Base-by-base conservation (phyloP, 2,797 vertebrate species). In the Premnoplex brunnescens region DNA sequence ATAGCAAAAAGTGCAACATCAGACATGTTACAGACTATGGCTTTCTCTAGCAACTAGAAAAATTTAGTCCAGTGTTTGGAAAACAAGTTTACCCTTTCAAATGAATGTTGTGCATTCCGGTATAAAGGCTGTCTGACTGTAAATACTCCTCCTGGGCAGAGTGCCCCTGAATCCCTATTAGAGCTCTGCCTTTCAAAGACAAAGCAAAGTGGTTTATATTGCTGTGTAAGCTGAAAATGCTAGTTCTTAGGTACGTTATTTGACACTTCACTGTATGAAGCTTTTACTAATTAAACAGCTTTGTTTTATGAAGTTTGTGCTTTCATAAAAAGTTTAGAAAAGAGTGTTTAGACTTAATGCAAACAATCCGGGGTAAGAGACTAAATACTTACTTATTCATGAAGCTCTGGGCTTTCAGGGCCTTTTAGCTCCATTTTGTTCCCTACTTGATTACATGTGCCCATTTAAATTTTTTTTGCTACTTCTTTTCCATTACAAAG, bases 271-370 rank as follows among this genome's bases (percentile, higher is more conserved):
- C 72, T 58, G 16, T 52, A 30, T 81, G 85, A 91, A 81, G 39
- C 18, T 89, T 80, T 91, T 91, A 91, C 54, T 83, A 93, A 85
- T 92, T 95, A 91, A 95, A 92, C 34, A 91, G 46, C 23, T 60
- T 54, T 83, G 64, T 67, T 90, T 95, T 74, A 62, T 6, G 2
- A 93, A 91, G 56, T 75, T 84, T 86, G 14, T 91, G 71, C 54
- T 37, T 92, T 91, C 39, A 87, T 69, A 76, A 64, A 79, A 91
- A 85, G 36, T 88, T 91, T 51, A 89, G 59, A 67, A 95, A 88
- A 83, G 4, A 66, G 16, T 43, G 22, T 62, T 28, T 89, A 74
- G 23, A 14, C 9, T 92, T 94, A 71, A 74, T 58, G 36, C 8
- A 91, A 89, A 56, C 73, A 90, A 18, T 52, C 27, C 32, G 74